Evolutionary conservation across 2,888 invertebrate genomes (phyloP), one percentile per base, ranked within the genome.

Genomic region (Criorhina ranunculi): DNA sequence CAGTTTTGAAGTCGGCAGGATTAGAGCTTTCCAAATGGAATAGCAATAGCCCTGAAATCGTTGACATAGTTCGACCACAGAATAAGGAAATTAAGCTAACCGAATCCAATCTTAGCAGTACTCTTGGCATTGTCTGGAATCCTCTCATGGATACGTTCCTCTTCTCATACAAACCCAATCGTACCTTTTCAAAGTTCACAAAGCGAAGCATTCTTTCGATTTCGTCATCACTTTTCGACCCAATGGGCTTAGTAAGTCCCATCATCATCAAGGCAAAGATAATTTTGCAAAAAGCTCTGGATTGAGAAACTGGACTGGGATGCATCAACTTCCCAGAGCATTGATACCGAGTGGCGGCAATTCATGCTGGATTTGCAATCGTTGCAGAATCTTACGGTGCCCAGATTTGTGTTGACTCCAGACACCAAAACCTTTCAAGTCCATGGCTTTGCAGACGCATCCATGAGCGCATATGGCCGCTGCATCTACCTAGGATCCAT

Each of bases 271-370:
- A 29, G 44, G 46, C 72, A 31, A 77, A 73, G 53, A 19, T 60
- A 1, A 53, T 79, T 7, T 17, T 79, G 15, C 85, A 66, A 35
- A n/a, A 62, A 24, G 24, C 24, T 24, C 1, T 24, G 24, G 24
- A 85, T 51, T 12, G 73, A 73, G 44, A 77, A 86, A 51, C 17
- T 78, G 6, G 70, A 69, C 42, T 60, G 78, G 60, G 70, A 70
- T 42, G 64, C 60, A 40, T 64, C 75, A 3, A 59, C 55, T n/a
- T 55, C 53, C 1, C 24, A 40, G 24, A 42, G 11, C 12, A 9
- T 49, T 12, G 55, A 40, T 8, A 42, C 17, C n/a, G 33, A 42
- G 40, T 64, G 86, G 1, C 67, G 79, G 0, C 55, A 42, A n/a
- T 33, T 33, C 33, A 33, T 33, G 33, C 5, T 33, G 33, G 33